Base-by-base conservation (phyloP, 2,113 vertebrate species). In the Nannobrachium achirus region DNA sequence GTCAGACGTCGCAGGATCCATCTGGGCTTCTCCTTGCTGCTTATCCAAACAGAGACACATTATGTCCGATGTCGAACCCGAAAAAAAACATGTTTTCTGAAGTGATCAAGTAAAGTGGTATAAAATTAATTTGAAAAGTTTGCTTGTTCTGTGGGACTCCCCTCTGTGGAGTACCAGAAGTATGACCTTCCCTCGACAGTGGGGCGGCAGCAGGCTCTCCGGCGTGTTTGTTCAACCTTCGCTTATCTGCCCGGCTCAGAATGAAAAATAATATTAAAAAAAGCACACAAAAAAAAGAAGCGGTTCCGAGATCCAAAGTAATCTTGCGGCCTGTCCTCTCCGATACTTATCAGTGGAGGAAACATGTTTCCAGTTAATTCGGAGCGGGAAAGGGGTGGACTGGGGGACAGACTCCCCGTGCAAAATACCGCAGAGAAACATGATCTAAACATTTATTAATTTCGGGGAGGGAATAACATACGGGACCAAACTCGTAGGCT, bases 361-460 rank as follows among this genome's bases (percentile, higher is more conserved):
- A 88, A 79, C 82, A 87, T 83, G 87, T 87, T 87, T 89, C 69
- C 67, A 83, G 81, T 89, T 87, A 86, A 87, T 84, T 76, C 75
- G 69, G 61, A 59, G 59, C 75, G 80, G 81, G 66, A 78, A n/a
- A 64, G 75, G 66, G 45, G 71, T 61, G 63, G 68, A 68, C 19
- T 18, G 56, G 39, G 49, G 44, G 52, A 39, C 8, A 48, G 6
- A 3, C 19, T 75, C 71, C 67, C 76, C 76, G 65, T 57, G 40
- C 69, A 75, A 73, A 78, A 88, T 78, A 80, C 58, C 16, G 39
- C 73, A 60, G 51, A 76, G 84, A 84, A 86, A 84, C 73, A 73
- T 69, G 74, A 84, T 85, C 79, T 78, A 79, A 87, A 83, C 66
- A 51, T 50, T 83, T 80, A 80, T 79, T 78, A 69, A 79, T 82